These are phyloP conservation scores for Imbricaverruca yamaguchii DNA, from an alignment of 2,888 invertebrate genomes.

Conservation along the genomic window DNA sequence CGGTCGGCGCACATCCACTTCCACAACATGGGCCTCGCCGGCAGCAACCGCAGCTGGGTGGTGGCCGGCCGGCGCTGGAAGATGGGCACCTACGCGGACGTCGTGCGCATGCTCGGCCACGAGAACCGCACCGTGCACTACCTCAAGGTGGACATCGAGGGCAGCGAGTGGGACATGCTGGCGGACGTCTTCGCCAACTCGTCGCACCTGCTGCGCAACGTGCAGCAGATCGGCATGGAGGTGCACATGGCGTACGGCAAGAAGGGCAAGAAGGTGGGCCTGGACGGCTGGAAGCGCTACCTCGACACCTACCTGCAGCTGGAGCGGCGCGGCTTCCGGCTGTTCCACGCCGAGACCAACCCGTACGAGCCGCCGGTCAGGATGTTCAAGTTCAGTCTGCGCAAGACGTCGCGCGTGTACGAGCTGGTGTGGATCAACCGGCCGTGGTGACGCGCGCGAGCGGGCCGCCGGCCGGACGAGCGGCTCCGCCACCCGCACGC, in stretches of 20 bases:
- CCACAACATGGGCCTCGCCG: constrained; percentile 30
- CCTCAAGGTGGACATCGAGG: constrained; percentile 28
- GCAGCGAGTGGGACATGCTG: constrained; percentile 22
- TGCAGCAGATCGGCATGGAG: constrained; percentile 28
- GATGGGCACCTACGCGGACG: constrained; percentile 37
- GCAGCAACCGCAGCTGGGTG: neutral
- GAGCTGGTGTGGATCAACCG: no score
- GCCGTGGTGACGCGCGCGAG: no score
- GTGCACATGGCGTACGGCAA: constrained; percentile 4
- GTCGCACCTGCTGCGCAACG: constrained; percentile 26
- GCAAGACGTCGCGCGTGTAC: no score
- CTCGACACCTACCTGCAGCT: no score
- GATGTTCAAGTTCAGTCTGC: no score
- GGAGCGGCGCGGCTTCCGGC: no score
- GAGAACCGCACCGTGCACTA: constrained; percentile 35
- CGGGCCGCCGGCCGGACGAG: no score
- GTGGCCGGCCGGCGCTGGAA: constrained; percentile 34
- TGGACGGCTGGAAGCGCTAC: no score
- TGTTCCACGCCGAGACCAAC: no score
- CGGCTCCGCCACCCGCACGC: no score
- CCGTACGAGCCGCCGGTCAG: no score
- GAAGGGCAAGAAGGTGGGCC: no score
- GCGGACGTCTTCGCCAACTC: constrained; percentile 23
- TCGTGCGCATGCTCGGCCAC: constrained; percentile 38
- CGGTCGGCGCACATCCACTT: constrained; percentile 36